Evolutionary conservation across 2,113 vertebrate genomes (phyloP).

Genomic region (Dolichallabes microphthalmus): DNA sequence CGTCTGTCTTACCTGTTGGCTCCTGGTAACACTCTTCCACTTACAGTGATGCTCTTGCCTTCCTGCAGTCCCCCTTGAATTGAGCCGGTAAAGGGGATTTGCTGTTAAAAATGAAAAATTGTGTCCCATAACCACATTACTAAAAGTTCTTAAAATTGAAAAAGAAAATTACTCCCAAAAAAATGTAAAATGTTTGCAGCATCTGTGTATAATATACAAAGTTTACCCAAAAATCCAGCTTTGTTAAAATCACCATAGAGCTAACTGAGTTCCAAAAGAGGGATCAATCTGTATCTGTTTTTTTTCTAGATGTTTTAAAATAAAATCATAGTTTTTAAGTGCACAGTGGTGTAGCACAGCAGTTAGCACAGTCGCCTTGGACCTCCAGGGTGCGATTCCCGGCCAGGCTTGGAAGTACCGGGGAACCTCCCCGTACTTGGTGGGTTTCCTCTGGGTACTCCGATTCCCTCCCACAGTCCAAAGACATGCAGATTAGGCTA

Average conservation of each 20-base stretch:
- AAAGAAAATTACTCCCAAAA: too few species aligned
- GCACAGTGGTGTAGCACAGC: too few species aligned
- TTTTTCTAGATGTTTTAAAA: neutral
- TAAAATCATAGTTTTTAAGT: neutral
- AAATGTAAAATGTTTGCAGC: neutral
- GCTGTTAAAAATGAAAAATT: constrained; percentile 47
- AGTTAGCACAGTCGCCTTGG: too few species aligned
- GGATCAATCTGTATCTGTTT: neutral
- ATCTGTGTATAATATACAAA: neutral
- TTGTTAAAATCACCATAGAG: neutral
- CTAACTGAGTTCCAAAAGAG: neutral
- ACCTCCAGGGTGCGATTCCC: too few species aligned
- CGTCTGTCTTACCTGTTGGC: constrained; percentile 64
- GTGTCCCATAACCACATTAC: neutral
- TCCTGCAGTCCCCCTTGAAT: constrained; percentile 74
- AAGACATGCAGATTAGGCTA: too few species aligned
- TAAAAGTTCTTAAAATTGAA: neutral
- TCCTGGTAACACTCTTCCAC: constrained; percentile 60
- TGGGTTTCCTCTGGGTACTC: too few species aligned
- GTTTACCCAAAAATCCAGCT: neutral
- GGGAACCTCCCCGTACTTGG: too few species aligned
- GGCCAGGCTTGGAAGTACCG: too few species aligned
- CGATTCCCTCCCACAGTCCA: too few species aligned
- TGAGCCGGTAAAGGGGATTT: constrained; percentile 71
- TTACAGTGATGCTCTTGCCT: constrained; percentile 69